Evolutionary conservation across 2,797 vertebrate species (phyloP).

Genomic region (Pyrrhura leucotis): DNA sequence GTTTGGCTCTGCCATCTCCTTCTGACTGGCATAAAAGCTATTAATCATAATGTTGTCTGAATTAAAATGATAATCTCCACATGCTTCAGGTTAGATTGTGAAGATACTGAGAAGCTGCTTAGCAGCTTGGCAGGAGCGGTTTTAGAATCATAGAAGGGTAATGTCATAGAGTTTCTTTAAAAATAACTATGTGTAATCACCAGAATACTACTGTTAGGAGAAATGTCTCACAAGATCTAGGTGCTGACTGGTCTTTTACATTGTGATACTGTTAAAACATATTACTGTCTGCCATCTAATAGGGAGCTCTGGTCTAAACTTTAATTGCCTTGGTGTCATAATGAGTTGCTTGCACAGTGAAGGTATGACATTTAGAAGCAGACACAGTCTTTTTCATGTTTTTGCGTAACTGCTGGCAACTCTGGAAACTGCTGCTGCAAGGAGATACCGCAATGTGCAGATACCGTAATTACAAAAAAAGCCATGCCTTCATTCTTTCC

Average conservation of each 20-base stretch:
- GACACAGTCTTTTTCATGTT: neutral
- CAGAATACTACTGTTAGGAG: neutral
- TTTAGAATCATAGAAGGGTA: neutral
- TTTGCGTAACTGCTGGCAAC: neutral
- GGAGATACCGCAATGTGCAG: neutral
- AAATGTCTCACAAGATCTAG: neutral
- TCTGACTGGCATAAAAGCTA: neutral
- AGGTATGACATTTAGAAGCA: neutral
- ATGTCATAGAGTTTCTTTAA: conserved; percentile 3
- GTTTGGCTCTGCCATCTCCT: neutral
- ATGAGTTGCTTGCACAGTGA: neutral
- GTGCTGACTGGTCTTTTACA: neutral
- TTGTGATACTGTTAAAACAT: neutral
- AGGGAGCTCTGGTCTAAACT: neutral
- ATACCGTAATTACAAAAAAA: neutral
- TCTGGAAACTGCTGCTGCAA: neutral
- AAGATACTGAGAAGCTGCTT: neutral
- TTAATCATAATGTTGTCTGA: neutral
- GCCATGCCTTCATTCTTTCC: neutral
- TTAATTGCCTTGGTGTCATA: neutral
- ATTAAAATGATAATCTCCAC: neutral
- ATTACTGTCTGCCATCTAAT: neutral
- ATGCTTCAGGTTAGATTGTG: neutral
- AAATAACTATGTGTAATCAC: neutral
- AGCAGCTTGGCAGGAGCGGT: neutral